Base-by-base conservation (phyloP, 2,113 vertebrate species). In the Oryzias javanicus region DNA sequence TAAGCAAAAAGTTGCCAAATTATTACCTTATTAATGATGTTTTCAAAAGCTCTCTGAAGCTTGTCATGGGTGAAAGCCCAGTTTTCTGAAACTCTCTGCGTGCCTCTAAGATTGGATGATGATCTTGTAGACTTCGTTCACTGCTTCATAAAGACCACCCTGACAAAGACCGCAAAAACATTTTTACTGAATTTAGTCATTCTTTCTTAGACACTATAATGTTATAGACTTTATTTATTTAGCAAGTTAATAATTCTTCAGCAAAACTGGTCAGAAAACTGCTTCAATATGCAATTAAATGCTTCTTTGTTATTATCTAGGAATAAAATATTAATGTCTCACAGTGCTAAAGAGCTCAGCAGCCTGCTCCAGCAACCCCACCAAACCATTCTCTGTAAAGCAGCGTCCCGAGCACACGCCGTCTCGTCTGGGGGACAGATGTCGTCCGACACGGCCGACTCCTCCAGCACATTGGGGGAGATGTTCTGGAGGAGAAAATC, bases 81-180 rank as follows among this genome's bases (percentile, higher is more conserved):
- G 94, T 84, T 95, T 98, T 74, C 93, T 91, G 89, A 98, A 98
- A 79, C n/a, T 98, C 95, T 83, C 96, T 88, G 64, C 96, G 94
- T 14, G 94, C 95, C 89, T 99, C 97, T 55, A 95, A 86, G 67
- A 98, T 93, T n/a, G 97, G 52, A 96, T 90, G 76, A 98, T 94
- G 89, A 99, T 90, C 90, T 98, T 99, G 84, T 98, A 97, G 60
- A 98, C 96, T 60, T 99, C 96, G 1, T 98, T 99, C 65, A 99
- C 95, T 0, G 93, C 95, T 89, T 99, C 97, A 14, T 92, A 97
- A 75, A 98, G 87, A 48, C 92, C 89, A 16, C 94, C 97, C 97
- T 99, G 82, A 27, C 19, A 35, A 35, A 35, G 35, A 12, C 35
- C 35, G 12, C 10, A 35, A 35, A 1, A 35, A 12, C 10, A 10